Conservation (phyloP, 2,888 invertebrate genomes). For the Nematopogon swammerdamellus region DNA sequence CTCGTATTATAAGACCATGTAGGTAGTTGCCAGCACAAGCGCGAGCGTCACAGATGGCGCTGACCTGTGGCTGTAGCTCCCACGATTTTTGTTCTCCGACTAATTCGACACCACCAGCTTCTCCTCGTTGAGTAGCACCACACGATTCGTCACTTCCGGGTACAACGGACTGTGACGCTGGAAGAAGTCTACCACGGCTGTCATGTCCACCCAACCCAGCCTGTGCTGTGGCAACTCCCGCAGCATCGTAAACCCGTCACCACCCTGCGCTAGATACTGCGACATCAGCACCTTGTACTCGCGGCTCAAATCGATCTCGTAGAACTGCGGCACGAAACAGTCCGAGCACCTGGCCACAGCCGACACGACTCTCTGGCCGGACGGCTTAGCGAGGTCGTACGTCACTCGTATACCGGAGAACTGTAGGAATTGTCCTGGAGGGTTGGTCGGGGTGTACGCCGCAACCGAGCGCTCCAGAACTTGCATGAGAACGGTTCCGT, state of each 20-base stretch:
- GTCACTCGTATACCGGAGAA: slow-evolving; percentile 72
- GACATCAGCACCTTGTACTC: slow-evolving; percentile 64
- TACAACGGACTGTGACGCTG: slow-evolving; percentile 57
- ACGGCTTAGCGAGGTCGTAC: slow-evolving; percentile 61
- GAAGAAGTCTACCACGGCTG: slow-evolving; percentile 52
- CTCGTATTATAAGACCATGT: background rate
- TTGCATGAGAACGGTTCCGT: slow-evolving; percentile 60
- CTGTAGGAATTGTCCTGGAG: slow-evolving; percentile 77
- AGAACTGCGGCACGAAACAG: slow-evolving; percentile 62
- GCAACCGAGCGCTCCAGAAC: slow-evolving; percentile 69
- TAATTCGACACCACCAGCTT: slow-evolving; percentile 11
- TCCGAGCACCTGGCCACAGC: slow-evolving; percentile 64
- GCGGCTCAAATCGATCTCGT: slow-evolving; percentile 42
- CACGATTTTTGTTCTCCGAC: background rate
- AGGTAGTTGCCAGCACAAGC: background rate
- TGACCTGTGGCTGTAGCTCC: too few relatives aligned
- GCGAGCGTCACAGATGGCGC: background rate
- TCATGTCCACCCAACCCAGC: slow-evolving; percentile 28
- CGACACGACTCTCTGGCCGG: slow-evolving; percentile 62
- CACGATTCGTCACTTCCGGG: slow-evolving; percentile 63
- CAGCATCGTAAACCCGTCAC: slow-evolving; percentile 68
- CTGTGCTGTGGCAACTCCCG: slow-evolving; percentile 22
- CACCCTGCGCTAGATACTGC: slow-evolving; percentile 67
- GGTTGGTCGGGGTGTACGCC: slow-evolving; percentile 32
- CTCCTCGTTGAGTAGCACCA: slow-evolving; percentile 28